Conservation (phyloP, 2,797 vertebrate genomes). For the Arctocebus calabarensis region DNA sequence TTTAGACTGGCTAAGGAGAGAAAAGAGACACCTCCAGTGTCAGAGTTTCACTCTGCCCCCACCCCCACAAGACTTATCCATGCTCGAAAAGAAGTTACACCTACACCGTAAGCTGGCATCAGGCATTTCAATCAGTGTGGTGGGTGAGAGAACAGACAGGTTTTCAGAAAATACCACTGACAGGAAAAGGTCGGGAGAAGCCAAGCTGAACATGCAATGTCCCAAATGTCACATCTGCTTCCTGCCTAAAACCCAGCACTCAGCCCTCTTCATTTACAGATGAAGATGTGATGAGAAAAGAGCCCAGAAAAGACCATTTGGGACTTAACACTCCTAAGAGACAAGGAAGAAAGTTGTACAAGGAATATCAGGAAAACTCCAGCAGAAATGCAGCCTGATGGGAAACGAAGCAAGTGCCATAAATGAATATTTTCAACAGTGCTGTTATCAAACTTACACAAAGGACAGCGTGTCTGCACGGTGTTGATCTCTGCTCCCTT, state of each 20-base stretch:
- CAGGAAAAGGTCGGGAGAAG: background rate
- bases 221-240: background rate
- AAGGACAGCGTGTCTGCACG: background rate
- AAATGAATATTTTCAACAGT: background rate
- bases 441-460: background rate
- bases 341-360: background rate
- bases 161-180: background rate
- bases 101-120: background rate
- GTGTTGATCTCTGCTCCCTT: background rate
- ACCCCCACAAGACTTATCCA: background rate
- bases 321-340: background rate
- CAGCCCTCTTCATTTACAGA: background rate
- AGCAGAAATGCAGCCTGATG: background rate
- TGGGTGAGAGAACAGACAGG: background rate
- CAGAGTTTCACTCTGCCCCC: background rate
- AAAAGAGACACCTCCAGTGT: background rate
- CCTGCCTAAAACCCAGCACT: background rate
- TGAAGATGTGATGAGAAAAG: background rate
- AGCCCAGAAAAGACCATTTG: background rate
- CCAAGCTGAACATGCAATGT: background rate
- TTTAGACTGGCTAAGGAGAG: background rate
- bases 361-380: background rate
- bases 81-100: background rate
- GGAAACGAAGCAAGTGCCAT: background rate
- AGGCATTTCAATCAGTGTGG: background rate